phyloP scores from a whole-genome alignment of 1,140 invertebrate genomes.

The Reticulitermes speratus region DNA sequence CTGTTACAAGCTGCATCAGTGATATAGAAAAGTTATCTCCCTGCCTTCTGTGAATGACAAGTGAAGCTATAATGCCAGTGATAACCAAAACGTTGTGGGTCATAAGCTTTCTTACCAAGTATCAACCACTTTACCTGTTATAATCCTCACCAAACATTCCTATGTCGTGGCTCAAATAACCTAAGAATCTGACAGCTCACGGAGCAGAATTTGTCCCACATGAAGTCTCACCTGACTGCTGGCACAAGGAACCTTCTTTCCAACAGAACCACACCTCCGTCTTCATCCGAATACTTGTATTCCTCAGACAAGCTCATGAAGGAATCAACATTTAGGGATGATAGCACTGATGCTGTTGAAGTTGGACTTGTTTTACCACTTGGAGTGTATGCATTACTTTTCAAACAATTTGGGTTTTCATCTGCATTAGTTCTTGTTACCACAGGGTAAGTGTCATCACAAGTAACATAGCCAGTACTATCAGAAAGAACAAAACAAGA shows the following conservation, averaged over 20 bases:
- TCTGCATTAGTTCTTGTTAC: background rate
- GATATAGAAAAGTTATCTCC: too few relatives aligned
- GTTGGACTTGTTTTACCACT: background rate
- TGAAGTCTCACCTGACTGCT: constrained; percentile 49
- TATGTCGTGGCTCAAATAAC: too few relatives aligned
- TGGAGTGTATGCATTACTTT: background rate
- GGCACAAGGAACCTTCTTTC: constrained; percentile 63
- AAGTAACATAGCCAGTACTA: background rate
- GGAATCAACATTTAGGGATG: background rate
- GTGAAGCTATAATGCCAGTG: too few relatives aligned
- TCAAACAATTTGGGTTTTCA: background rate
- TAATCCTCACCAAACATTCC: too few relatives aligned
- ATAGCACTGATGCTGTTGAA: background rate
- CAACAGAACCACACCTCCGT: constrained; percentile 67
- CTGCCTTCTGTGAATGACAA: too few relatives aligned
- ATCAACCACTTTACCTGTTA: too few relatives aligned
- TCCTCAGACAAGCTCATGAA: constrained; percentile 55
- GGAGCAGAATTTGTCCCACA: too few relatives aligned
- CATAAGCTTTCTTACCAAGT: too few relatives aligned
- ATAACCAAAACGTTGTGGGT: too few relatives aligned
- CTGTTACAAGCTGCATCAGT: too few relatives aligned
- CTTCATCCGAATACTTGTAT: constrained; percentile 71
- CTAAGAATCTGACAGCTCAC: too few relatives aligned
- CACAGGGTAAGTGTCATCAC: background rate
- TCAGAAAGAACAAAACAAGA: constrained; percentile 2